These are phyloP conservation scores for Laodelphax striatellus DNA, from an alignment of 1,140 invertebrate species.

Conservation along the genomic window DNA sequence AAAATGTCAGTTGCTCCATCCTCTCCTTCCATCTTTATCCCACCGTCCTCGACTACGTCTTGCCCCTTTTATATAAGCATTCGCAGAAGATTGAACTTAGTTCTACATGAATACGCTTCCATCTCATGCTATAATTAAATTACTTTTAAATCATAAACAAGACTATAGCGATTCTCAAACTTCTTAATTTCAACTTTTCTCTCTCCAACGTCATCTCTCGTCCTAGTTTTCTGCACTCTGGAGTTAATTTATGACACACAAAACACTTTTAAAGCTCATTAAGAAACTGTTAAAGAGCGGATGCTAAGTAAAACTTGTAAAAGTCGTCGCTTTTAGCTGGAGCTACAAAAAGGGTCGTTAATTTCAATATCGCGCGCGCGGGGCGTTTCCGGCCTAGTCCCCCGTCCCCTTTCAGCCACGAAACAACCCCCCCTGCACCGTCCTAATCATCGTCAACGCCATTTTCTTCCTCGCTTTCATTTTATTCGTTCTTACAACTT, in stretches of 20 bases:
- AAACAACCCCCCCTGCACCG: no score
- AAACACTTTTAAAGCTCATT: slow-evolving; percentile 4
- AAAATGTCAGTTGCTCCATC: background rate
- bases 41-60: no score
- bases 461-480: no score
- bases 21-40: background rate
- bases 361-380: background rate
- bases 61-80: no score
- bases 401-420: background rate
- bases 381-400: background rate
- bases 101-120: slow-evolving; percentile 2
- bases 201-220: background rate
- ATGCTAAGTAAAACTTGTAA: slow-evolving; percentile 2
- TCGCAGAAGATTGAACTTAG: background rate
- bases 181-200: slow-evolving; percentile 1
- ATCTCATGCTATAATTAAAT: background rate
- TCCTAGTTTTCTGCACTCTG: background rate
- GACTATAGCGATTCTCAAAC: background rate
- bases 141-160: slow-evolving; percentile 4
- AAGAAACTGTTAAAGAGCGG: slow-evolving; percentile 1
- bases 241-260: slow-evolving; percentile 1
- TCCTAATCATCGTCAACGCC: no score
- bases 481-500: no score
- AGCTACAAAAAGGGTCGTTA: slow-evolving; percentile 3
- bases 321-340: slow-evolving; percentile 2